These are phyloP conservation scores for Gymnothorax javanicus DNA, from an alignment of 2,797 vertebrate species.

Conservation along the genomic window DNA sequence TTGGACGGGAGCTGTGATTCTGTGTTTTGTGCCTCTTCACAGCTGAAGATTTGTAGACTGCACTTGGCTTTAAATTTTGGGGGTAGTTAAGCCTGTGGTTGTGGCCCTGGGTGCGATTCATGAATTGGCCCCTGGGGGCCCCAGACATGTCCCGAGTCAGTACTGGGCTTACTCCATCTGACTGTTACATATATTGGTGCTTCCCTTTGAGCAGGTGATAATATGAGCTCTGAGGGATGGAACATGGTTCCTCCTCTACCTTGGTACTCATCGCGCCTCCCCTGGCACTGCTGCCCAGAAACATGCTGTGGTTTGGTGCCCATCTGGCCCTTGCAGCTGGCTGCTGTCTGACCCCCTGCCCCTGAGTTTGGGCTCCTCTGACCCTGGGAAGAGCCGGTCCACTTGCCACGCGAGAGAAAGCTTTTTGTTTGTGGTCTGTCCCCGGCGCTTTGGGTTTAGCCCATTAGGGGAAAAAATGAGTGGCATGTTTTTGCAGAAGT, in stretches of 20 bases:
- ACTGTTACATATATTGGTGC: conserved; percentile 23
- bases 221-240: conserved; percentile 24
- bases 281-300: conserved; percentile 15
- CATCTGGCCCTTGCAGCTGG: not conserved
- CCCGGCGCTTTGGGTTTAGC: conserved; percentile 32
- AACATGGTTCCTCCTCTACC: conserved; percentile 21
- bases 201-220: conserved; percentile 35
- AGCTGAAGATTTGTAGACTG: too few species aligned
- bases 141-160: not conserved
- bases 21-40: too few species aligned
- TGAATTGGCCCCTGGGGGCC: not conserved
- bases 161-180: conserved; percentile 15
- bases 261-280: conserved; percentile 24
- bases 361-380: conserved; percentile 20
- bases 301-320: conserved; percentile 25
- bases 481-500: conserved; percentile 35
- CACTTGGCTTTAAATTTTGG: not conserved
- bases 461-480: conserved; percentile 41
- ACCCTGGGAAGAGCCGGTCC: not conserved
- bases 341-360: not conserved
- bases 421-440: not conserved
- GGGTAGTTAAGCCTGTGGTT: not conserved
- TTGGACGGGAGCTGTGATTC: not conserved
- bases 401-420: not conserved
- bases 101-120: not conserved